Conservation (phyloP, 2,888 invertebrate genomes). For the Amiota minor region DNA sequence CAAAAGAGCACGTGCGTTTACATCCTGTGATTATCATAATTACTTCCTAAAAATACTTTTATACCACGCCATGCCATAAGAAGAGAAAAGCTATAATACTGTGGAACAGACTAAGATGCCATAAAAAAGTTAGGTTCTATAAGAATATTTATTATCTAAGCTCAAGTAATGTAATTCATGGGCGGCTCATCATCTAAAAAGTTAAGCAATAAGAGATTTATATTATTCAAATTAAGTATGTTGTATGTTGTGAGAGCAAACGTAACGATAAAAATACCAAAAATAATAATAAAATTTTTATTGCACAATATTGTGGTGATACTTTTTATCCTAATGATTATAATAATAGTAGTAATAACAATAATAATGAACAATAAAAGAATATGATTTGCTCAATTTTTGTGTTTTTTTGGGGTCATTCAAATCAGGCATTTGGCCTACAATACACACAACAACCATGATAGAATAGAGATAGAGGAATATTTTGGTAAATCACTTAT, state of each 20-base stretch:
- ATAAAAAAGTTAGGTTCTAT: constrained; percentile 2
- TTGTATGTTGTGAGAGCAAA: too few species aligned
- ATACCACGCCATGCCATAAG: not conserved
- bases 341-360: not conserved
- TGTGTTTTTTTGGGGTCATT: not conserved
- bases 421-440: not conserved
- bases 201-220: too few species aligned
- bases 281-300: constrained; percentile 11
- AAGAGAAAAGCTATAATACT: not conserved
- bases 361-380: not conserved
- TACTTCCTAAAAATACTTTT: constrained; percentile 58
- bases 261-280: not conserved
- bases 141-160: constrained; percentile 5
- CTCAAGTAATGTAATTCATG: too few species aligned
- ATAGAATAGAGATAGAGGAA: too few species aligned
- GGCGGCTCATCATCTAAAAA: too few species aligned
- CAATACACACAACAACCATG: too few species aligned
- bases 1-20: constrained; percentile 20
- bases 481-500: too few species aligned
- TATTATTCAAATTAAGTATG: too few species aligned
- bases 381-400: not conserved
- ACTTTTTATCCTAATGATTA: not conserved
- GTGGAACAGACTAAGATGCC: not conserved
- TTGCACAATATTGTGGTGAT: constrained; percentile 15
- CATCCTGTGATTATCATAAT: constrained; percentile 66